phyloP scores from a whole-genome alignment of 2,797 vertebrate genomes.

The Rhynchonycteris naso region DNA sequence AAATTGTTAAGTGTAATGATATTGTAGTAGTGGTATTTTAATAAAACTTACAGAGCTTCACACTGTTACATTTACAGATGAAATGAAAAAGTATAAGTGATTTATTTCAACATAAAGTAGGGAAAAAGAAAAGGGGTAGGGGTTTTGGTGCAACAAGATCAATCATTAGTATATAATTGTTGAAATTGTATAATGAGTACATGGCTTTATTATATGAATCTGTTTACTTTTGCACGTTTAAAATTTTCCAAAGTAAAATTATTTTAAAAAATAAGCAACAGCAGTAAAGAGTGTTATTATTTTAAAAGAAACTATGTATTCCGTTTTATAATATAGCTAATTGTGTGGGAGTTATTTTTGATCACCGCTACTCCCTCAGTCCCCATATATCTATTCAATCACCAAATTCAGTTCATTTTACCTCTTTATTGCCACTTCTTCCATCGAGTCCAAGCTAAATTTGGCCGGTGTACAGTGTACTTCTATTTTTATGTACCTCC shows the following conservation, averaged over 20 bases:
- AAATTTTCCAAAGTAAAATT: not conserved
- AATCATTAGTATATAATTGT: not conserved
- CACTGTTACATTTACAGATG: not conserved
- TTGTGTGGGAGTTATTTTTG: not conserved
- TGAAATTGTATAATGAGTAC: not conserved
- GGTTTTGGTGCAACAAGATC: not conserved
- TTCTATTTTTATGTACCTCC: not conserved
- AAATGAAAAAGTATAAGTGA: not conserved
- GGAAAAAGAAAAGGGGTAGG: not conserved
- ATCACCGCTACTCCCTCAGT: not conserved
- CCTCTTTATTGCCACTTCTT: not conserved
- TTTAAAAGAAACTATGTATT: not conserved
- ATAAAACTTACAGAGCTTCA: not conserved
- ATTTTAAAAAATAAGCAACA: not conserved
- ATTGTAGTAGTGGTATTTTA: not conserved
- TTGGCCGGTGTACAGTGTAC: not conserved
- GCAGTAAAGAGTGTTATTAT: not conserved
- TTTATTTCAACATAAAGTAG: conserved; percentile 15
- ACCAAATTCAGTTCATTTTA: not conserved
- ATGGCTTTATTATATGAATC: not conserved
- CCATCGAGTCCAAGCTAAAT: not conserved
- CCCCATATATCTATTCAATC: not conserved
- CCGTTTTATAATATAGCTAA: not conserved
- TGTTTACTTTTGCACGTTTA: conserved; percentile 24
- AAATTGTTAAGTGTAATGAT: not conserved